A percentile compares a stretch with the other conserved stretches of the same genome.
Evolutionary conservation across 2,888 invertebrate genomes (phyloP).

Genomic region (Beris chalybata): DNA sequence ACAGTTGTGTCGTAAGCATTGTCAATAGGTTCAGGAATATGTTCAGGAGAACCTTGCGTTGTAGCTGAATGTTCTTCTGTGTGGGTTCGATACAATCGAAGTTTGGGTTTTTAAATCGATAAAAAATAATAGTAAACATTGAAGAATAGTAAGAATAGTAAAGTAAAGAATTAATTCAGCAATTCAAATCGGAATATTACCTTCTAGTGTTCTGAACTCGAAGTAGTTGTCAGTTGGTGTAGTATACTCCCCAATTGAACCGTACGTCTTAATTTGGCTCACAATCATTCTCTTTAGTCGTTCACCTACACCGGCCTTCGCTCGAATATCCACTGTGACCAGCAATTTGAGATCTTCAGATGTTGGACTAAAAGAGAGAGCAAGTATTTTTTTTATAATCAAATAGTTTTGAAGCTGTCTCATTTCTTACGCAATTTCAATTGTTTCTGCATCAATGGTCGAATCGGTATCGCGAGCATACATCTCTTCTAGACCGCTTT

Average conservation of each 20-base stretch:
- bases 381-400: not conserved
- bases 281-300: not conserved
- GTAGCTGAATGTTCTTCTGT: not conserved
- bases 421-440: slow-evolving; percentile 31
- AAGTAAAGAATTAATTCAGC: too few species aligned
- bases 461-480: slow-evolving; percentile 22
- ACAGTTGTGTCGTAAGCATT: too few species aligned
- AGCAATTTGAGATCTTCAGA: not conserved
- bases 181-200: too few species aligned
- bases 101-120: not conserved
- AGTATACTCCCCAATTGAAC: slow-evolving; percentile 12
- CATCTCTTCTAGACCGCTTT: slow-evolving; percentile 29
- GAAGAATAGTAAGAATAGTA: not conserved
- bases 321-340: slow-evolving; percentile 15
- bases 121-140: not conserved
- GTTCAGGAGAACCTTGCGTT: not conserved
- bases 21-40: too few species aligned
- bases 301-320: not conserved
- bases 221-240: slow-evolving; percentile 15
- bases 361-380: not conserved
- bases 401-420: not conserved
- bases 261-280: slow-evolving; percentile 5
- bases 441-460: slow-evolving; percentile 21
- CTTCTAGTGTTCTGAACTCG: slow-evolving; percentile 1
- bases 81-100: not conserved